Evolutionary conservation across 2,888 invertebrate genomes (phyloP).

Genomic region (Yponomeuta malinellus): DNA sequence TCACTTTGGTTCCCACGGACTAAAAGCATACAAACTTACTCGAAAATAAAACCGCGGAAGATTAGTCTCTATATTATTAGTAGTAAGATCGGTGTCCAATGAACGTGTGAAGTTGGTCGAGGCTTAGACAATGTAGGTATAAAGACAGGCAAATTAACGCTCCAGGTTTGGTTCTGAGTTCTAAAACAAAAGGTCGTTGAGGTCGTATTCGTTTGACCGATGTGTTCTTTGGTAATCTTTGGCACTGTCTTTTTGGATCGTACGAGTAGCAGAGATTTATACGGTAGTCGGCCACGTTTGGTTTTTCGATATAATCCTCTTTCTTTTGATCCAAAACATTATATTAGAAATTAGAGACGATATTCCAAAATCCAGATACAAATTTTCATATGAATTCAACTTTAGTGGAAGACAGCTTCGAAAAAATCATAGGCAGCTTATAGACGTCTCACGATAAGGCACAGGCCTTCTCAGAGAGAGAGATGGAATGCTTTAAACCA

Average conservation of each 20-base stretch:
- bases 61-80: background rate
- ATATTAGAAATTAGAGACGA: no score
- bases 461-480: no score
- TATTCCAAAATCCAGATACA: no score
- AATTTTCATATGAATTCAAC: no score
- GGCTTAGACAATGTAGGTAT: background rate
- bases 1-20: conserved; percentile 9
- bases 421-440: no score
- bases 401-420: no score
- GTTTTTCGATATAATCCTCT: no score
- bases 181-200: background rate
- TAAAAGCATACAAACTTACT: conserved; percentile 13
- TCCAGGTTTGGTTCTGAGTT: background rate
- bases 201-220: background rate
- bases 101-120: background rate
- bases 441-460: no score
- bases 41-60: conserved; percentile 13
- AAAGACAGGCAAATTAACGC: background rate
- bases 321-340: no score
- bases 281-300: no score
- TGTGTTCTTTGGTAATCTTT: background rate
- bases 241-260: background rate
- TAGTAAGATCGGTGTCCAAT: background rate
- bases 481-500: no score
- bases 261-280: no score